These are phyloP conservation scores for Incurvaria masculella DNA, from an alignment of 2,888 invertebrate species.

Conservation along the genomic window DNA sequence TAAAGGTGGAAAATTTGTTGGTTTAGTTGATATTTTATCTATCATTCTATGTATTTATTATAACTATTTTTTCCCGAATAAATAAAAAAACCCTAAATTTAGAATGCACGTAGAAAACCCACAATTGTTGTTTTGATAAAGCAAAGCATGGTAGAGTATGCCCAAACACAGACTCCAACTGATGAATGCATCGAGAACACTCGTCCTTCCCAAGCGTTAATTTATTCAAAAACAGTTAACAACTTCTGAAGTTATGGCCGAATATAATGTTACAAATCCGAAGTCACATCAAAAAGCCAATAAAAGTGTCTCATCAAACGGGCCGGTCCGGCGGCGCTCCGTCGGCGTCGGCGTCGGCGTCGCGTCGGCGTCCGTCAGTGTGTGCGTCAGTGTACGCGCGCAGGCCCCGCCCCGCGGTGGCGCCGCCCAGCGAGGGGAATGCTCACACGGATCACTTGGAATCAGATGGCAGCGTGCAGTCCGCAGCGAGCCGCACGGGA, in stretches of 20 bases:
- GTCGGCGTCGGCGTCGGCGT: slow-evolving; percentile 34
- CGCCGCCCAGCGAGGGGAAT: slow-evolving; percentile 43
- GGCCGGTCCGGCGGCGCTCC: slow-evolving; percentile 37
- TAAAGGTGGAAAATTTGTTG: too few relatives aligned
- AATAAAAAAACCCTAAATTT: too few relatives aligned
- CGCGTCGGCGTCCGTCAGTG: slow-evolving; percentile 31
- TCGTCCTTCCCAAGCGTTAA: too few relatives aligned
- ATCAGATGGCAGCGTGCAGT: slow-evolving; percentile 55
- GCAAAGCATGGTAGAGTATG: slow-evolving; percentile 1
- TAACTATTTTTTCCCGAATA: too few relatives aligned
- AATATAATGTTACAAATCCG: neutral
- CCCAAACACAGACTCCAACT: too few relatives aligned
- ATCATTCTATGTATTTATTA: too few relatives aligned
- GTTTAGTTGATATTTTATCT: too few relatives aligned
- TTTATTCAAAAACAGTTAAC: neutral
- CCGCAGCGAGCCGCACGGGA: slow-evolving; percentile 53
- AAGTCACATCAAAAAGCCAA: neutral
- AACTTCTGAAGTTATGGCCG: neutral
- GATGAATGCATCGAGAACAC: too few relatives aligned
- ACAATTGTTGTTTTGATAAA: neutral
- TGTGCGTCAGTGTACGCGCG: slow-evolving; percentile 29
- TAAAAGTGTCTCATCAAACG: slow-evolving; percentile 16
- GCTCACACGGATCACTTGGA: slow-evolving; percentile 57
- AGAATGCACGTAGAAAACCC: too few relatives aligned
- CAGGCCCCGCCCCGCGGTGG: slow-evolving; percentile 22